Evolutionary conservation across 2,113 vertebrate genomes (phyloP), one percentile per base, ranked within the genome.

Genomic region (Gobiocypris rarus): DNA sequence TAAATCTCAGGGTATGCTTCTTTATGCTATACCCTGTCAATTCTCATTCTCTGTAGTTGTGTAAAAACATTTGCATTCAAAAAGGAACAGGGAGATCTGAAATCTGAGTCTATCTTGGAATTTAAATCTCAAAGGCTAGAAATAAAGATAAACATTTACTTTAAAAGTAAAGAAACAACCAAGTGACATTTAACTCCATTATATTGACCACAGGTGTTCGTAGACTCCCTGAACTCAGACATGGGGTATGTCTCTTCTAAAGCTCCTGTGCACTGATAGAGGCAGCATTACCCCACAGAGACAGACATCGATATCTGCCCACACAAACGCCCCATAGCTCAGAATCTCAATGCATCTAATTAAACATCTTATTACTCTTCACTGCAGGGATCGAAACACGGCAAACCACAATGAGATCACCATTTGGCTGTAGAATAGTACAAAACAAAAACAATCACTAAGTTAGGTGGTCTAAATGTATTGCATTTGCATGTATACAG

Each of bases 391-490:
- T n/a, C 38, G 31, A 38, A 26, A 61, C 19, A 1, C 43, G 56
- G 54, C 43, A 73, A 61, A 65, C 58, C 63, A 31, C 59, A 76
- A 70, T 24, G 41, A 43, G 63, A 82, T 61, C 82, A 63, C 14
- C 70, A 79, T 81, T 22, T 76, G 81, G 38, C 50, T 80, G 26
- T 31, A 69, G 56, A 63, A 71, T 45, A 83, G 24, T 31, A 38
- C 26, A 19, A 19, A 52, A 52, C 15, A 17, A 50, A 15, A 50
- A 52, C 52, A 34, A 34, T 34, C 34, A 34, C 34, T 34, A 34
- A 34, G 34, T 34, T 34, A 34, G 4, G 34, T 34, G 34, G 34
- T 34, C 34, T 34, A 4, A 34, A n/a, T n/a, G n/a, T n/a, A n/a
- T n/a, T n/a, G n/a, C n/a, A n/a, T n/a, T n/a, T n/a, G n/a, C 34